Percentiles rank a stretch among this genome's conserved stretches.
These are phyloP conservation scores for Mionectes macconnelli DNA, from an alignment of 2,113 vertebrate species.

Conservation along the genomic window DNA sequence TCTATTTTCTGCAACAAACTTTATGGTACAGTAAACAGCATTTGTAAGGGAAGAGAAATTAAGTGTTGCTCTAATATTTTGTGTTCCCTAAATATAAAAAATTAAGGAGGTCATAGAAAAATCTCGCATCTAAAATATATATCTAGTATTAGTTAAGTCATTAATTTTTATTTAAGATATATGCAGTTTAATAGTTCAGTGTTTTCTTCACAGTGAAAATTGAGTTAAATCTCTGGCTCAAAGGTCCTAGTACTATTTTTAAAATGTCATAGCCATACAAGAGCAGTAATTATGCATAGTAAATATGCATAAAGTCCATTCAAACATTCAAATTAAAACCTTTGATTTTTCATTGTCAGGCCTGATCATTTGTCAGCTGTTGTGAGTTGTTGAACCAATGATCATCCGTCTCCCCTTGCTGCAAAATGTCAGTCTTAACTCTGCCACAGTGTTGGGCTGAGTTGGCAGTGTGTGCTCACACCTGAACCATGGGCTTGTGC, in stretches of 20 bases:
- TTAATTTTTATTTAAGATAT: background rate
- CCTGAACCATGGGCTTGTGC: background rate
- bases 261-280: background rate
- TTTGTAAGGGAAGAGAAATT: background rate
- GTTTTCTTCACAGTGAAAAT: background rate
- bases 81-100: background rate
- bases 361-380: background rate
- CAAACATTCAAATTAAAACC: background rate
- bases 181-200: background rate
- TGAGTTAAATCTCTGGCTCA: background rate
- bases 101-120: background rate
- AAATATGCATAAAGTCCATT: background rate
- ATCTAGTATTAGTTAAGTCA: background rate
- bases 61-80: background rate
- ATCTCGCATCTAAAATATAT: background rate
- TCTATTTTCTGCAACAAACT: background rate
- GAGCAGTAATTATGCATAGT: background rate
- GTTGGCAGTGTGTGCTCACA: background rate
- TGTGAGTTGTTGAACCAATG: background rate
- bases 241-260: background rate
- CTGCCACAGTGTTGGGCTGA: rapidly evolving
- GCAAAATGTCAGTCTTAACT: background rate
- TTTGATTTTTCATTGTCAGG: background rate
- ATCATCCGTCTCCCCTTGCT: background rate
- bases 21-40: background rate